A percentile compares a stretch with the other conserved stretches of the same genome.
phyloP scores from a whole-genome alignment of 2,797 vertebrate genomes.

The Falco concolor region DNA sequence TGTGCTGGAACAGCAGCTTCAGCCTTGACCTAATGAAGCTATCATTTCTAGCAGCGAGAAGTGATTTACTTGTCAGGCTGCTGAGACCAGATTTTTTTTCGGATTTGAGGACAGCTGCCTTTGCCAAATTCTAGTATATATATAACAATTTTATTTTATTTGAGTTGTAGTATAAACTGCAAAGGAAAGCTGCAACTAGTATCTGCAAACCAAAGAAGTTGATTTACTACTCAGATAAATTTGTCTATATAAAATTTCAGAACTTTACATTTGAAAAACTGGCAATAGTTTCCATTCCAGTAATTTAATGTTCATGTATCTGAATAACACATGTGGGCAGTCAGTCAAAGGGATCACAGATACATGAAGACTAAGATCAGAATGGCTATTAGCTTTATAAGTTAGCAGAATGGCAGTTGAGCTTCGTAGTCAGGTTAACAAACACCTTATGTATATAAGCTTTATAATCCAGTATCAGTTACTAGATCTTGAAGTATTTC shows the following conservation, averaged over 20 bases:
- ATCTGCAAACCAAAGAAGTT: not conserved
- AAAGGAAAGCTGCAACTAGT: not conserved
- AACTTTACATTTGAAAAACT: not conserved
- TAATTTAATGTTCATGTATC: not conserved
- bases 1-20: conserved; percentile 33
- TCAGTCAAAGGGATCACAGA: not conserved
- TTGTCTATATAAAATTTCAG: not conserved
- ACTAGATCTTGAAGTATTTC: not conserved
- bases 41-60: conserved; percentile 34
- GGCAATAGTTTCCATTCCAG: not conserved
- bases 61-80: conserved; percentile 39
- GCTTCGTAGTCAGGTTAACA: not conserved
- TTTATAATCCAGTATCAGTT: not conserved
- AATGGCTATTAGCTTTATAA: not conserved
- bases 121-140: not conserved
- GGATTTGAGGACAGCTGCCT: not conserved
- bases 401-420: not conserved
- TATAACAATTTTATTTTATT: not conserved
- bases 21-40: conserved; percentile 49
- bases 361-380: not conserved
- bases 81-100: not conserved
- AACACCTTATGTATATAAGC: not conserved
- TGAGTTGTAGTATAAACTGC: not conserved
- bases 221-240: not conserved
- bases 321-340: not conserved